Base-by-base conservation (phyloP, 2,113 vertebrate genomes). In the Todiramphus chloris region DNA sequence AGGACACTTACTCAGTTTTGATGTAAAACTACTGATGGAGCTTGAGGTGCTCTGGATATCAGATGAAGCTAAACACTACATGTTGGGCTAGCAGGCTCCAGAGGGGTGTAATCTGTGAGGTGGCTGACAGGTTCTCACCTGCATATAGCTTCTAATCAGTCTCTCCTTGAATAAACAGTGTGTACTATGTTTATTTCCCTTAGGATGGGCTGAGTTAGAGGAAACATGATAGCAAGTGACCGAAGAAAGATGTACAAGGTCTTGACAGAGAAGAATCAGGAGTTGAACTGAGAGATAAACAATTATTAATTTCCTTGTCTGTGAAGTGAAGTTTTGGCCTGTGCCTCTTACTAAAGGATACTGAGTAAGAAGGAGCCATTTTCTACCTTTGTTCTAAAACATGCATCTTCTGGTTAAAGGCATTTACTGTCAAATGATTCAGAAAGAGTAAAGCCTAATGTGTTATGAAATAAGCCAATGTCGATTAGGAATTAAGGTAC, bases 391-490 rank as follows among this genome's bases (percentile, higher is more conserved):
- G 21, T 43, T 88, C 44, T 75, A 13, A 55, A 86, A 16, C 25
- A 24, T 58, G 10, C 21, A 62, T 76, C 7, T 73, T 87, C 21
- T 77, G 31, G 30, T 81, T 83, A 62, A 63, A 89, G n/a, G 19
- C 48, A 56, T n/a, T 60, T 93, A 5, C 17, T 80, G 6, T 43
- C 68, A 50, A 33, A 39, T 60, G 64, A 39, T 62, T 74, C 51
- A 46, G 41, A 74, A 93, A 66, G 39, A 87, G 66, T 53, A 77
- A 62, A 58, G 31, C 21, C n/a, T 48, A 68, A 41, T 48, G 33
- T 0, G 0, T 66, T 70, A 41, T 8, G 33, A 51, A 83, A 41
- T 59, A 92, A 86, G 68, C 3, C 7, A 6, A 5, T 31, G 11
- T 68, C 35, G 56, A 25, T 11, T 37, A 70, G 56, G n/a, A 78